phyloP scores from a whole-genome alignment of 92 coral and sea anemone species.

The Palythoa grandis region DNA sequence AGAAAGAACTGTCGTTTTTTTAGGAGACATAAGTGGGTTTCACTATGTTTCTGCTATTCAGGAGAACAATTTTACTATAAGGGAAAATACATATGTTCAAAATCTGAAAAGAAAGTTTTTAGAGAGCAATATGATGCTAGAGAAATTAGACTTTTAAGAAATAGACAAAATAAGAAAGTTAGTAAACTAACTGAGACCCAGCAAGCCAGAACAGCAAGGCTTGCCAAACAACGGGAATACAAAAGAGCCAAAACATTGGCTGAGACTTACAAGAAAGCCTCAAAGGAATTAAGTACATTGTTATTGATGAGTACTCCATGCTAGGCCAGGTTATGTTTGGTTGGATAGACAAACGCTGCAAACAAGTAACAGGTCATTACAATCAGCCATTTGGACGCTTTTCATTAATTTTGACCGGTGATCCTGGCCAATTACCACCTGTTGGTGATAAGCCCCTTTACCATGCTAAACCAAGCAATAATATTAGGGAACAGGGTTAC shows the following conservation, averaged over 20 bases:
- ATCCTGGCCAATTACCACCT: conserved; percentile 31
- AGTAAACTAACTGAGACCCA: conserved; percentile 33
- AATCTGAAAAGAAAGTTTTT: conserved; percentile 48
- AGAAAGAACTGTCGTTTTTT: conserved; percentile 46
- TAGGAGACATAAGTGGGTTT: conserved; percentile 37
- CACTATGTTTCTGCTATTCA: conserved; percentile 51
- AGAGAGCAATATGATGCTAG: conserved; percentile 52
- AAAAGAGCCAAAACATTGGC: conserved; percentile 34
- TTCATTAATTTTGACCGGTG: conserved; percentile 22
- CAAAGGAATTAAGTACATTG: conserved; percentile 6
- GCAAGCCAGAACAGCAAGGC: conserved; percentile 22
- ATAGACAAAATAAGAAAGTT: conserved; percentile 30
- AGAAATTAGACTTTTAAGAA: conserved; percentile 40
- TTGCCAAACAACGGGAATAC: conserved; percentile 44
- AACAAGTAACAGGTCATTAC: conserved; percentile 23
- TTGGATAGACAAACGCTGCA: conserved; percentile 28
- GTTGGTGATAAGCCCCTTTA: conserved; percentile 32
- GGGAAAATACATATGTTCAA: conserved; percentile 34
- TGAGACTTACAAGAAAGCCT: conserved; percentile 32
- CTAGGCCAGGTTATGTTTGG: conserved; percentile 34
- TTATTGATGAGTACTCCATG: conserved; percentile 39
- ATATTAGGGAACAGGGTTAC: conserved; percentile 30
- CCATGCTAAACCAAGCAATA: conserved; percentile 19
- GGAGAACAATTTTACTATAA: not conserved
- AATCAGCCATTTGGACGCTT: conserved; percentile 28